phyloP scores from a whole-genome alignment of 2,113 vertebrate genomes.

The Heptranchias perlo region DNA sequence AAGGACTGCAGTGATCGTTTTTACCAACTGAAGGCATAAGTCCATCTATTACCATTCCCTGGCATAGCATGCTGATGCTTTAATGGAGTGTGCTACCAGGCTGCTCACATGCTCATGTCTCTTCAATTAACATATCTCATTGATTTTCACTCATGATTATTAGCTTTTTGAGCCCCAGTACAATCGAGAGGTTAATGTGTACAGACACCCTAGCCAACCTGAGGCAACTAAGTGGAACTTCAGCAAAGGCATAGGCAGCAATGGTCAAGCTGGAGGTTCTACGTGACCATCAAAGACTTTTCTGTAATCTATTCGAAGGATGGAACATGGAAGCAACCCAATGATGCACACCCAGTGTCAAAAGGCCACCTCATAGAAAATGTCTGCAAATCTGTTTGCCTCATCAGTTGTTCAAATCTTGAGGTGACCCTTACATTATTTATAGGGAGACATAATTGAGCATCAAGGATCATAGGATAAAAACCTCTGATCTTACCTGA shows the following conservation, averaged over 20 bases:
- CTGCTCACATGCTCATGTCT: not conserved
- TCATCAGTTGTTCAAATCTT: not conserved
- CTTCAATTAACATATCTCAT: not conserved
- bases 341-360: not conserved
- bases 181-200: not conserved
- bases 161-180: not conserved
- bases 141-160: not conserved
- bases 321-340: not conserved
- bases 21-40: not conserved
- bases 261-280: not conserved
- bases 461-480: not conserved
- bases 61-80: not conserved
- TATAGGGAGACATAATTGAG: not conserved
- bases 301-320: not conserved
- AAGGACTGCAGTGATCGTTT: not conserved
- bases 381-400: not conserved
- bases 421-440: not conserved
- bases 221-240: not conserved
- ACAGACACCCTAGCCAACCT: not conserved
- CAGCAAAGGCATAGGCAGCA: not conserved
- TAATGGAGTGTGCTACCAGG: not conserved
- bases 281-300: not conserved
- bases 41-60: not conserved
- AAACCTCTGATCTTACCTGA: constrained; percentile 60
- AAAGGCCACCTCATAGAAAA: not conserved